Evolutionary conservation across 1,140 invertebrate species (phyloP).

Genomic region (Leptinotarsa texana): DNA sequence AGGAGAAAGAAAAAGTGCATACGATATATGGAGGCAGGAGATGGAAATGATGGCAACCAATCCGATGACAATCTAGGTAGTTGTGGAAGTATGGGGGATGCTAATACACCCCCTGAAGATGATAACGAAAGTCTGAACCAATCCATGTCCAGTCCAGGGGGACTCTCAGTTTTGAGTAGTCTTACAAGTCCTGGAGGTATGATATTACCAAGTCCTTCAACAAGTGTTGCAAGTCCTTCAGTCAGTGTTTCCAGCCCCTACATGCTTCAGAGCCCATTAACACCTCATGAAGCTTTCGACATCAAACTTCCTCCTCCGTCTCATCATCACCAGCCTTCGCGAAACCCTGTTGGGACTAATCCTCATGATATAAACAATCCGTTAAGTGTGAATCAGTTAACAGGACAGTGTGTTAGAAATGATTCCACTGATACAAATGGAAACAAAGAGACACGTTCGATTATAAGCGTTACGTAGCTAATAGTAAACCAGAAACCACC

Average conservation of each 20-base stretch:
- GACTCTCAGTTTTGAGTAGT: constrained; percentile 75
- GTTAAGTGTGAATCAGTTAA: constrained; percentile 84
- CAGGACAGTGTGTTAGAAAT: constrained; percentile 71
- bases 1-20: constrained; percentile 99
- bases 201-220: constrained; percentile 68
- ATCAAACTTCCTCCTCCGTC: constrained; percentile 52
- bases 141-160: constrained; percentile 77
- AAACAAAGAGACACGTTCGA: constrained; percentile 59
- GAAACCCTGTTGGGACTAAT: constrained; percentile 85
- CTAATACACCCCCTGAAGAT: constrained; percentile 69
- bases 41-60: constrained; percentile 72
- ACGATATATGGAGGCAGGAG: constrained; percentile 83
- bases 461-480: constrained; percentile 66
- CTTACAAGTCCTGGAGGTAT: constrained; percentile 74
- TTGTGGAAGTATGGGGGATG: constrained; percentile 75
- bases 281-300: constrained; percentile 56
- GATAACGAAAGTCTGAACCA: constrained; percentile 67
- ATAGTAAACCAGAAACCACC: constrained; percentile 24
- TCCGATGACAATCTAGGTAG: constrained; percentile 80
- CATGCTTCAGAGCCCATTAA: constrained; percentile 62
- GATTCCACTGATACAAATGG: constrained; percentile 54
- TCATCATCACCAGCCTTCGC: constrained; percentile 55
- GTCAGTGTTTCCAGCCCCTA: constrained; percentile 64
- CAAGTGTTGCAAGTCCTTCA: constrained; percentile 70
- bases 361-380: constrained; percentile 90